Evolutionary conservation across 1,140 invertebrate genomes (phyloP).

Genomic region (Galleria mellonella): DNA sequence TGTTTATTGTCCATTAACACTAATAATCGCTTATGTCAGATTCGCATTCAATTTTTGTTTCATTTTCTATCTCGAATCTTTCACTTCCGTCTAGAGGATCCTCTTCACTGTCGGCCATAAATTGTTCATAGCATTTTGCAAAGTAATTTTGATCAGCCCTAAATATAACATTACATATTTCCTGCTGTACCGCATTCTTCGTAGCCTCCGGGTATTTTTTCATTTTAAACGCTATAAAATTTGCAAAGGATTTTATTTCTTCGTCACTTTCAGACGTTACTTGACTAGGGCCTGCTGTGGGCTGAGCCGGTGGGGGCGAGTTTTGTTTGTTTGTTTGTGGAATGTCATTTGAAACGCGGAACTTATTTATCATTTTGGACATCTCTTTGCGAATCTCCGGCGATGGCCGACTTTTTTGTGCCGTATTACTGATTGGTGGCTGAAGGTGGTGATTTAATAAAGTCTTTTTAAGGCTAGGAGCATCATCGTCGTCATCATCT

Average conservation of each 20-base stretch:
- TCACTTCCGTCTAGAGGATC: not conserved
- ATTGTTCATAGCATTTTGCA: conserved; percentile 5
- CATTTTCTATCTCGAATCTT: not conserved
- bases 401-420: no score
- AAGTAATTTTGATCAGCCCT: conserved; percentile 23
- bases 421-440: not conserved
- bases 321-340: no score
- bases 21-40: no score
- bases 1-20: no score
- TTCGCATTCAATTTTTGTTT: not conserved
- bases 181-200: conserved; percentile 21
- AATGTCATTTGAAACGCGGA: no score
- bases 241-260: conserved; percentile 18
- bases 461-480: not conserved
- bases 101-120: not conserved
- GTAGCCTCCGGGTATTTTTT: conserved; percentile 18
- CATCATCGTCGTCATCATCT: not conserved
- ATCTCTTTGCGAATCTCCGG: no score
- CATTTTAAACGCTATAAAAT: conserved; percentile 25
- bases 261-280: conserved; percentile 10
- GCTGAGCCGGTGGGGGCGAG: not conserved
- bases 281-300: not conserved
- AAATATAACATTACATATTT: conserved; percentile 24
- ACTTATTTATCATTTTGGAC: no score
- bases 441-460: not conserved